Evolutionary conservation across 1,140 invertebrate genomes (phyloP).

Genomic region (Drosophila ananassae): DNA sequence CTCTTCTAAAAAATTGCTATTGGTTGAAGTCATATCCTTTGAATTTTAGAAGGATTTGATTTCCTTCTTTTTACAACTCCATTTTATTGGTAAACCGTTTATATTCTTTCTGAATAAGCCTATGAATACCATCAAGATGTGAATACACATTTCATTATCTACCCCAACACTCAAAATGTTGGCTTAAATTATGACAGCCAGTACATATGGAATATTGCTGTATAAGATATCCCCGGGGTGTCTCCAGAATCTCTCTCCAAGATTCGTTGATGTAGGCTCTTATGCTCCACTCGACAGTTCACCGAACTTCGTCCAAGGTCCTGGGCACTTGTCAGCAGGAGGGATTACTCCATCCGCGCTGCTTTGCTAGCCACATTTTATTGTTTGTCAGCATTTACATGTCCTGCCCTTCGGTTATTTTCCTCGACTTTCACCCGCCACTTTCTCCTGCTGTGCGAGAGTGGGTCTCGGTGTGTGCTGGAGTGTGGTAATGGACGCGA

Average conservation of each 20-base stretch:
- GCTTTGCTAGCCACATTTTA: conserved; percentile 51
- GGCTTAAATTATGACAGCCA: conserved; percentile 19
- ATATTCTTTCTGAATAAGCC: not conserved
- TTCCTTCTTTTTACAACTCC: not conserved
- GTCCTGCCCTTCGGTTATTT: conserved; percentile 26
- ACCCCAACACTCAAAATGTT: conserved; percentile 10
- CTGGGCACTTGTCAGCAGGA: conserved; percentile 55
- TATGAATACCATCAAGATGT: not conserved
- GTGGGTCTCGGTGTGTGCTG: conserved; percentile 9
- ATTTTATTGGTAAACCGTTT: not conserved
- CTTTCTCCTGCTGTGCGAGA: conserved; percentile 3
- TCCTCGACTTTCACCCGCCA: conserved; percentile 2
- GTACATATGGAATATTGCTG: conserved; percentile 16
- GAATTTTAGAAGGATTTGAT: no score
- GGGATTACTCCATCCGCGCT: conserved; percentile 52
- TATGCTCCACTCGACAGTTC: conserved; percentile 32
- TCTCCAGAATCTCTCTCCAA: conserved; percentile 28
- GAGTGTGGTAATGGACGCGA: conserved; percentile 38
- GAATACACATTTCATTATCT: not conserved
- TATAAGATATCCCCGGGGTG: conserved; percentile 11
- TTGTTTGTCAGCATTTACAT: conserved; percentile 73
- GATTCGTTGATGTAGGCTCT: conserved; percentile 33
- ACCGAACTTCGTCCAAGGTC: conserved; percentile 33
- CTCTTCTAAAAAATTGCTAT: not conserved
- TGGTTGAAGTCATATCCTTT: not conserved